Percentiles rank a stretch among this genome's conserved stretches.
These are phyloP conservation scores for Emydura subglobosa DNA, from an alignment of 2,113 vertebrate species.

Conservation along the genomic window DNA sequence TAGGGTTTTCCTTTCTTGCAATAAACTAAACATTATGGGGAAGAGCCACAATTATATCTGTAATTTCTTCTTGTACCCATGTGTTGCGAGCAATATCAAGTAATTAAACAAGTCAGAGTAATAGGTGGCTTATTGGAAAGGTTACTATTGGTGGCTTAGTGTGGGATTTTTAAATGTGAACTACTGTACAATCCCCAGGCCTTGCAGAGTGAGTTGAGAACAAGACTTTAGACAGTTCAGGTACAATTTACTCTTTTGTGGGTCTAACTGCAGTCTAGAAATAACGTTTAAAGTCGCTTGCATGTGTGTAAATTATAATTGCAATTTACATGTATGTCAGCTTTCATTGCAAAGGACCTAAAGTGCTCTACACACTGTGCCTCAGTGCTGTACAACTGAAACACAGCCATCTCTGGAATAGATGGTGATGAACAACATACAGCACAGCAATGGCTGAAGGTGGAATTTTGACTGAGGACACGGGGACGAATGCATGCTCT, in stretches of 20 bases:
- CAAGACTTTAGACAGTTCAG: constrained; percentile 27
- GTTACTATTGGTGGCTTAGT: background rate
- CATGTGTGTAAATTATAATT: constrained; percentile 37
- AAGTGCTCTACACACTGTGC: background rate
- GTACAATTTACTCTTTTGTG: constrained; percentile 15
- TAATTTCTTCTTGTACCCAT: background rate
- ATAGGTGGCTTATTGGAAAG: background rate
- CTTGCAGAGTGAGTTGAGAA: constrained; percentile 13
- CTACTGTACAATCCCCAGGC: constrained; percentile 34
- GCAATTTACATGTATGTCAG: background rate
- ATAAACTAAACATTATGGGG: background rate
- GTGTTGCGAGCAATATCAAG: constrained; percentile 18
- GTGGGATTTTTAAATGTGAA: background rate
- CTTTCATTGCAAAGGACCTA: constrained; percentile 20
- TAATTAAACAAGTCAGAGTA: constrained; percentile 33
- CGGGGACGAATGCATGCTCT: background rate
- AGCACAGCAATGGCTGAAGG: background rate
- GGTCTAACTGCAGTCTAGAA: constrained; percentile 19
- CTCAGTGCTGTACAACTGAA: background rate
- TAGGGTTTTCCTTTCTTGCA: background rate
- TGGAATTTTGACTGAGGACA: background rate
- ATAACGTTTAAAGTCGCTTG: background rate
- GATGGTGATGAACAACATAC: background rate
- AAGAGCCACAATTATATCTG: background rate
- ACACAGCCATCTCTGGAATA: background rate